These are phyloP conservation scores for Coreius guichenoti DNA, from an alignment of 2,797 vertebrate genomes.

Conservation along the genomic window DNA sequence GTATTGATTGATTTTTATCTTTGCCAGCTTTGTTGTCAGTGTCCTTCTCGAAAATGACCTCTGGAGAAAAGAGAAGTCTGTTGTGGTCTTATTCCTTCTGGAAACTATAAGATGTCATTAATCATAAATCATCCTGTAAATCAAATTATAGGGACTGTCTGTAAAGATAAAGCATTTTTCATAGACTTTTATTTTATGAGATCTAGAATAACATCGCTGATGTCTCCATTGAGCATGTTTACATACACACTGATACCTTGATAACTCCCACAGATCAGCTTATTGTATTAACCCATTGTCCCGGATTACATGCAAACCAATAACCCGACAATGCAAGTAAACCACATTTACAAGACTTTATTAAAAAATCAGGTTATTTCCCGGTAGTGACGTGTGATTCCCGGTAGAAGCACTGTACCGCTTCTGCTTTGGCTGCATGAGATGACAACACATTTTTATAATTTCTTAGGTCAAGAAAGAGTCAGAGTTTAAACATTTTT, in stretches of 20 bases:
- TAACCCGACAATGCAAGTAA: neutral
- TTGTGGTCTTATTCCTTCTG: conserved; percentile 11
- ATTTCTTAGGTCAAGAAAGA: too few species aligned
- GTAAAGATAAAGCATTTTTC: conserved; percentile 20
- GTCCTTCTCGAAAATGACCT: conserved; percentile 54
- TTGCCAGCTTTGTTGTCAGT: conserved; percentile 36
- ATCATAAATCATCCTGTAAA: conserved; percentile 25
- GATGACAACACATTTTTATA: too few species aligned
- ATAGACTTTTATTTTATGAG: neutral
- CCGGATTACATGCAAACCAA: neutral
- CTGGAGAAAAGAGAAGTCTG: conserved; percentile 26
- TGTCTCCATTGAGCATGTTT: neutral
- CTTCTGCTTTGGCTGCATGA: neutral
- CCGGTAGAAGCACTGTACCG: neutral
- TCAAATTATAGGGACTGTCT: neutral
- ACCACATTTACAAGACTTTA: neutral
- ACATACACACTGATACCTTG: neutral
- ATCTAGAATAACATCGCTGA: neutral
- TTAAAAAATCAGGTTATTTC: neutral
- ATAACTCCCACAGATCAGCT: neutral
- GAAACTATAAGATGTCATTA: conserved; percentile 14
- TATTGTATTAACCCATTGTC: neutral
- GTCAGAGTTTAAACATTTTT: too few species aligned
- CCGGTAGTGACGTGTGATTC: neutral
- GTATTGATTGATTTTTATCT: conserved; percentile 60